phyloP scores from a whole-genome alignment of 2,113 vertebrate species.

The Festucalex cinctus region DNA sequence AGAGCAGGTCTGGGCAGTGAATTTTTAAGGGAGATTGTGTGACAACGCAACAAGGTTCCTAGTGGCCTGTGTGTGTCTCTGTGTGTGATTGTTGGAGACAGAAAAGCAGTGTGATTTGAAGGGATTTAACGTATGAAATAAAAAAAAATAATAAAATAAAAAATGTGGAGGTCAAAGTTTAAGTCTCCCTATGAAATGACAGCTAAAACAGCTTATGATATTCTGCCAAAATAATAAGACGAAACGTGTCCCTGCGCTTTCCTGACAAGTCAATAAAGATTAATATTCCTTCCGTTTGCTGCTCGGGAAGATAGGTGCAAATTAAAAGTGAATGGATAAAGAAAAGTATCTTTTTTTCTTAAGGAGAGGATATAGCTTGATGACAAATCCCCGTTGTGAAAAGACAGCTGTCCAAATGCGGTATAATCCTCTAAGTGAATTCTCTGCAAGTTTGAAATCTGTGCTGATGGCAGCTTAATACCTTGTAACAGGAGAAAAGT shows the following conservation, averaged over 20 bases:
- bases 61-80: conserved; percentile 50
- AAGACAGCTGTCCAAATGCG: conserved; percentile 60
- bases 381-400: conserved; percentile 52
- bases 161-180: conserved; percentile 56
- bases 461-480: conserved; percentile 39
- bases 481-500: conserved; percentile 30
- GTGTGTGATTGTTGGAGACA: conserved; percentile 25
- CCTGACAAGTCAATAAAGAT: conserved; percentile 36
- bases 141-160: no score
- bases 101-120: conserved; percentile 34
- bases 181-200: conserved; percentile 68
- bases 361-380: conserved; percentile 43
- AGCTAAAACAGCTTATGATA: conserved; percentile 46
- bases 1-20: conserved; percentile 79
- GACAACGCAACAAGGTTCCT: conserved; percentile 65
- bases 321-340: conserved; percentile 48
- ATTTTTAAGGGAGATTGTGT: conserved; percentile 78
- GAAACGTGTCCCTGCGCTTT: conserved; percentile 15
- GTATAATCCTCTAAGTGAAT: conserved; percentile 55
- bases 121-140: conserved; percentile 52
- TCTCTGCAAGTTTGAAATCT: conserved; percentile 41
- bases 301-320: conserved; percentile 46
- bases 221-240: conserved; percentile 8
- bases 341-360: conserved; percentile 25
- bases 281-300: conserved; percentile 48